Conservation (phyloP, 2,888 invertebrate species). For the Campoletis raptor region DNA sequence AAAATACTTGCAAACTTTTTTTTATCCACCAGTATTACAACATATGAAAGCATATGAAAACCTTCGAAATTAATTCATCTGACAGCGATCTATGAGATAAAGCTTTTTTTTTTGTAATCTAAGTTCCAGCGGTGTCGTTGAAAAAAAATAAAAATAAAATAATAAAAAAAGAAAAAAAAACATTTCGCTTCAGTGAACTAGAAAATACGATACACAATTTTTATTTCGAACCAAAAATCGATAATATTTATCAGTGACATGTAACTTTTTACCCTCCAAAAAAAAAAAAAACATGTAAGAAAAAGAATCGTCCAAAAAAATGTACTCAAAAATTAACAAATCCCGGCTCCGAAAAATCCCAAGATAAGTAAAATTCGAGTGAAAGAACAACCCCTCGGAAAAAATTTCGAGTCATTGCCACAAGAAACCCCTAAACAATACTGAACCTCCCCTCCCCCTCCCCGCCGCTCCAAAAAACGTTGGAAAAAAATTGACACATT, state of each 20-base stretch:
- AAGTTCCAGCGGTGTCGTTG: background rate
- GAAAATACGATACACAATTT: background rate
- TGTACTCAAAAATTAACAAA: no score
- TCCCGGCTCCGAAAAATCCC: no score
- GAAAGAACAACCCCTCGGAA: no score
- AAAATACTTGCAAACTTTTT: constrained; percentile 44
- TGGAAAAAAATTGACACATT: no score
- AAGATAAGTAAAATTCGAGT: no score
- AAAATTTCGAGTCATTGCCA: no score
- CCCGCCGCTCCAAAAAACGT: no score
- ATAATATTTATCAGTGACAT: background rate
- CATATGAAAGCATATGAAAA: constrained; percentile 32
- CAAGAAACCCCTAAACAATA: no score
- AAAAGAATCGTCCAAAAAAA: no score
- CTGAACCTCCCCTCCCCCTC: no score
- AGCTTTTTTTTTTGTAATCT: background rate
- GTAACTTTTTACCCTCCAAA: no score
- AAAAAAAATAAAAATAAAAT: background rate
- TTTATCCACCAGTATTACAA: background rate
- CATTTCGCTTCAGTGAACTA: background rate
- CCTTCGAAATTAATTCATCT: constrained; percentile 12
- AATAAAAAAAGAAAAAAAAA: background rate
- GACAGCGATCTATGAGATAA: background rate
- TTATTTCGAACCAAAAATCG: background rate
- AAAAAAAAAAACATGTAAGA: no score